Evolutionary conservation across 64 coral and sea anemone genomes (phyloP).

Genomic region (Actinia equina): DNA sequence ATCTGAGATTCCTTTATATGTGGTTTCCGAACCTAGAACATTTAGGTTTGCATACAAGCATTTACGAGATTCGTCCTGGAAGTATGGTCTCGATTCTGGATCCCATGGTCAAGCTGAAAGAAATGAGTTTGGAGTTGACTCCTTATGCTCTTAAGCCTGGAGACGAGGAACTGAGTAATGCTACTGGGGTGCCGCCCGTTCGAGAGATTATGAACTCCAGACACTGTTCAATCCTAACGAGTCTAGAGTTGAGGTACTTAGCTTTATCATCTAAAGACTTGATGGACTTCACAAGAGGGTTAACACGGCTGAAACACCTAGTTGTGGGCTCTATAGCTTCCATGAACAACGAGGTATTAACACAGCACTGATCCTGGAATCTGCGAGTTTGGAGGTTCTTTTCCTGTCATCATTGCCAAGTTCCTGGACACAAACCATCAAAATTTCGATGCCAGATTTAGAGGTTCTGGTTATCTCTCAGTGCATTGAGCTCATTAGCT

Average conservation of each 20-base stretch:
- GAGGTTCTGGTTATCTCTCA: constrained; percentile 44
- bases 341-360: background rate
- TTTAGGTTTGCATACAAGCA: constrained; percentile 29
- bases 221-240: constrained; percentile 21
- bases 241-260: constrained; percentile 42
- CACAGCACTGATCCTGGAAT: constrained; percentile 16
- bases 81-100: constrained; percentile 37
- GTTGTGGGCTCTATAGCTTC: constrained; percentile 23
- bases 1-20: constrained; percentile 21
- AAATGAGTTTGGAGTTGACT: constrained; percentile 35
- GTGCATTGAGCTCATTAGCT: constrained; percentile 21
- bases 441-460: constrained; percentile 22
- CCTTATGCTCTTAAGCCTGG: constrained; percentile 9
- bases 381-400: constrained; percentile 12
- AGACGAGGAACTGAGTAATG: background rate
- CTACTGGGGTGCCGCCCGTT: background rate
- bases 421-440: constrained; percentile 24
- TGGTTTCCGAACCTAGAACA: constrained; percentile 38
- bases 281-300: constrained; percentile 27
- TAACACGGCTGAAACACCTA: constrained; percentile 29
- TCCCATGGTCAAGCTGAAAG: constrained; percentile 23
- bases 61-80: constrained; percentile 19
- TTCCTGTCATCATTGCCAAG: constrained; percentile 51
- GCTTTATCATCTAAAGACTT: constrained; percentile 13
- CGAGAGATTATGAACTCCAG: constrained; percentile 34